Conservation (phyloP, 2,888 invertebrate genomes). For the Rhagium mordax region DNA sequence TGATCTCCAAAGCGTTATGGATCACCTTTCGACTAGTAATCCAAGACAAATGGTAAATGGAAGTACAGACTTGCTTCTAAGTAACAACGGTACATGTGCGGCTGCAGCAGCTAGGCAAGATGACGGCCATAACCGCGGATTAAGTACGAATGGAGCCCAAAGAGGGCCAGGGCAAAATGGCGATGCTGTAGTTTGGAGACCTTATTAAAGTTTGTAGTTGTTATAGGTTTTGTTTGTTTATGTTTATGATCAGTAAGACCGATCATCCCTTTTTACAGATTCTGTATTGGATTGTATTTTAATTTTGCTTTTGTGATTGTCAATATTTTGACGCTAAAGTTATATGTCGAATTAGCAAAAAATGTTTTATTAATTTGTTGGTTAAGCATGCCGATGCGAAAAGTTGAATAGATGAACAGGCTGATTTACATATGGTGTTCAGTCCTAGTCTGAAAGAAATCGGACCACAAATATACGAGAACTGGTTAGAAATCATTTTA, state of each 20-base stretch:
- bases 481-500: too few species aligned
- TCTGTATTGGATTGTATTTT: not conserved
- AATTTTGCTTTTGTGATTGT: not conserved
- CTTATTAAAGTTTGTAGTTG: constrained; percentile 73
- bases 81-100: constrained; percentile 75
- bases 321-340: not conserved
- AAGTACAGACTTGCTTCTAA: constrained; percentile 70
- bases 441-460: too few species aligned
- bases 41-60: constrained; percentile 71
- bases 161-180: constrained; percentile 77
- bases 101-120: constrained; percentile 76
- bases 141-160: constrained; percentile 67
- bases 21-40: constrained; percentile 78
- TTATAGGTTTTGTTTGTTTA: not conserved
- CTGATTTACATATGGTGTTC: too few species aligned
- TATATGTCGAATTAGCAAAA: too few species aligned
- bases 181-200: constrained; percentile 83
- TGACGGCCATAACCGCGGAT: constrained; percentile 69
- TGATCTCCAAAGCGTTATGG: constrained; percentile 83
- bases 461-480: too few species aligned
- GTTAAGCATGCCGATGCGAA: too few species aligned
- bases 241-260: not conserved
- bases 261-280: not conserved
- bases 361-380: too few species aligned
- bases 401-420: too few species aligned